Evolutionary conservation across 2,888 invertebrate genomes (phyloP).

Genomic region (Microplitis manilae): DNA sequence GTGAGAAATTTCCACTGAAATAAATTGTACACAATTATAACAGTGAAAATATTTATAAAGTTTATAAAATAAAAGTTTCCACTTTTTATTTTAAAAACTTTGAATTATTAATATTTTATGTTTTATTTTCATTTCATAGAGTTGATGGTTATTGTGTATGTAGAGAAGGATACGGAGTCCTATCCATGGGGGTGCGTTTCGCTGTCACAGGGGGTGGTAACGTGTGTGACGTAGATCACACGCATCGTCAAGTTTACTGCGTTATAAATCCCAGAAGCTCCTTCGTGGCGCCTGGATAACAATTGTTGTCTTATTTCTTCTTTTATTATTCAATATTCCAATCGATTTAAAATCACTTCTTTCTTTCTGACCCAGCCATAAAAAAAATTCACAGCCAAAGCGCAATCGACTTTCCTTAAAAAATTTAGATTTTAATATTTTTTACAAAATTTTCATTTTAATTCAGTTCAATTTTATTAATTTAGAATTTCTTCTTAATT

Average conservation of each 20-base stretch:
- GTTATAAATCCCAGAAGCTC: slow-evolving; percentile 64
- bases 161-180: slow-evolving; percentile 22
- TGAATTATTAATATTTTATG: not conserved
- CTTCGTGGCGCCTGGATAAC: slow-evolving; percentile 58
- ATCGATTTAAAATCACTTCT: slow-evolving; percentile 22
- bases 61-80: not conserved
- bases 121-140: not conserved
- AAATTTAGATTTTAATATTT: too few species aligned
- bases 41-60: not conserved
- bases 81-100: not conserved
- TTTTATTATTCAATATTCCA: slow-evolving; percentile 39
- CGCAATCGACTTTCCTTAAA: too few species aligned
- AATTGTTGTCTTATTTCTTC: slow-evolving; percentile 45
- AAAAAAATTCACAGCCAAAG: too few species aligned
- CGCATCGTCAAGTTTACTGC: slow-evolving; percentile 64
- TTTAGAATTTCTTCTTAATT: too few species aligned
- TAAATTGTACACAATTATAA: slow-evolving; percentile 8
- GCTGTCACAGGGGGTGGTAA: slow-evolving; percentile 36
- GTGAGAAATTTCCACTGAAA: slow-evolving; percentile 18
- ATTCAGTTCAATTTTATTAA: too few species aligned
- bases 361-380: not conserved
- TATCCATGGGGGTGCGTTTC: slow-evolving; percentile 23
- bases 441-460: too few species aligned
- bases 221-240: slow-evolving; percentile 60
- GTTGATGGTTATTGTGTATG: not conserved